These are phyloP conservation scores for Philereme transversata DNA, from an alignment of 2,888 invertebrate genomes.

Conservation along the genomic window DNA sequence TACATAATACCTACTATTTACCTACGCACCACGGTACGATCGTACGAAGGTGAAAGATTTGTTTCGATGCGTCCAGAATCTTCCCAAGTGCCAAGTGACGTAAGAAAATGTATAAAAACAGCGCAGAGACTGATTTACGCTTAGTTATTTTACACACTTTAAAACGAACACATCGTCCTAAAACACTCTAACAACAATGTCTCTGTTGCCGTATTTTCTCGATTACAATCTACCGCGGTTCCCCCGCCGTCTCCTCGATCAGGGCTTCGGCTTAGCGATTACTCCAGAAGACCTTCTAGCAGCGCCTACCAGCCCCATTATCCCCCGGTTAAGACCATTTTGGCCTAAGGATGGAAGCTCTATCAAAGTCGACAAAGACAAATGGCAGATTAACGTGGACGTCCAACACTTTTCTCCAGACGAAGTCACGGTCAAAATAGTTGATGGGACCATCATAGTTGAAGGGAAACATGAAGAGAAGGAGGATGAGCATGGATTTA, in stretches of 20 bases:
- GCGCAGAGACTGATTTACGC: neutral
- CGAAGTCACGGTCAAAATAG: conserved; percentile 90
- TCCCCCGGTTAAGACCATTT: conserved; percentile 60
- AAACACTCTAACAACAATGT: conserved; percentile 50
- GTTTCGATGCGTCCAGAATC: conserved; percentile 22
- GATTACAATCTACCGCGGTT: conserved; percentile 66
- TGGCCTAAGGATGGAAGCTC: conserved; percentile 74
- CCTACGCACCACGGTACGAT: neutral
- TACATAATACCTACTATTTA: neutral
- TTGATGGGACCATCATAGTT: conserved; percentile 86
- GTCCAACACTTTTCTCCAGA: conserved; percentile 90
- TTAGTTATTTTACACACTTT: conserved; percentile 1
- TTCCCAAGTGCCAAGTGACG: conserved; percentile 24
- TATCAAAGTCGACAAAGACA: conserved; percentile 80
- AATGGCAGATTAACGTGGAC: conserved; percentile 88
- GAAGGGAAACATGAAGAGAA: conserved; percentile 93
- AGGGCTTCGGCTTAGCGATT: conserved; percentile 71
- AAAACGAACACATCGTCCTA: neutral
- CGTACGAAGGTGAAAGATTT: conserved; percentile 10
- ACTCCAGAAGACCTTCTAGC: conserved; percentile 69
- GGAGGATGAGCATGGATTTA: conserved; percentile 88
- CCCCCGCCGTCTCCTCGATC: conserved; percentile 69
- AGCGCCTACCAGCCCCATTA: conserved; percentile 52
- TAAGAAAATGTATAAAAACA: conserved; percentile 15
- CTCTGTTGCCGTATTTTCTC: conserved; percentile 63